Evolutionary conservation across 1,140 invertebrate species (phyloP).

Genomic region (Drosophila repleta): DNA sequence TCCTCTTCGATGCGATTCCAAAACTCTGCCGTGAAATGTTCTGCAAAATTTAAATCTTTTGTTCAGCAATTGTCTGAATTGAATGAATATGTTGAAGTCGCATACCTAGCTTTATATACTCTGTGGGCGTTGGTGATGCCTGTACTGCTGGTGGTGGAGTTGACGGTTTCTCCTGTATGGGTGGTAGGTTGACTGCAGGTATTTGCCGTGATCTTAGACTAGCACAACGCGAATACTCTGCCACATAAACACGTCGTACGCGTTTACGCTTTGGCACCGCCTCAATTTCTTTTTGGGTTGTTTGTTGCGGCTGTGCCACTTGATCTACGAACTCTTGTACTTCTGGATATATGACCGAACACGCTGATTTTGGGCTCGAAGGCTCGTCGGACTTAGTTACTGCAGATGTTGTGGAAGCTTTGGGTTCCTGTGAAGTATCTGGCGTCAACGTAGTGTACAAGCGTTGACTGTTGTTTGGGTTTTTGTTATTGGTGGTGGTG

Average conservation of each 20-base stretch:
- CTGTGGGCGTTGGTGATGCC: constrained; percentile 38
- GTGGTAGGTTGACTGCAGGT: not conserved
- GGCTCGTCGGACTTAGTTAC: constrained; percentile 1
- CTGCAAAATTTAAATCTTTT: constrained; percentile 19
- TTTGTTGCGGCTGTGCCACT: constrained; percentile 10
- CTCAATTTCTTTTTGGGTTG: not conserved
- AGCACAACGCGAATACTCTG: constrained; percentile 45
- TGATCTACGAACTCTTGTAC: constrained; percentile 34
- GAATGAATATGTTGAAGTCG: not conserved
- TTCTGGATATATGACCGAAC: constrained; percentile 20
- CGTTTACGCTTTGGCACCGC: constrained; percentile 35
- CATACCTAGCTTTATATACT: constrained; percentile 58
- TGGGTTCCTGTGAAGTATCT: not conserved
- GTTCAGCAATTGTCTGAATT: not conserved
- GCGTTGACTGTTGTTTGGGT: not conserved
- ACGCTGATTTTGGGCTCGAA: not conserved
- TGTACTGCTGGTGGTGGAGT: not conserved
- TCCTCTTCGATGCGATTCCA: constrained; percentile 65
- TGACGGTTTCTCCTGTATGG: constrained; percentile 9
- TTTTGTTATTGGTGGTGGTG: constrained; percentile 6
- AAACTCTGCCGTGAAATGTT: constrained; percentile 44
- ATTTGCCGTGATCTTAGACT: constrained; percentile 53
- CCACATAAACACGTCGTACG: constrained; percentile 55
- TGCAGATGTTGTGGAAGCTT: constrained; percentile 20
- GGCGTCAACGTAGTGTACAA: not conserved